phyloP scores from a whole-genome alignment of 2,113 vertebrate species.

The Microcebus griseorufus region DNA sequence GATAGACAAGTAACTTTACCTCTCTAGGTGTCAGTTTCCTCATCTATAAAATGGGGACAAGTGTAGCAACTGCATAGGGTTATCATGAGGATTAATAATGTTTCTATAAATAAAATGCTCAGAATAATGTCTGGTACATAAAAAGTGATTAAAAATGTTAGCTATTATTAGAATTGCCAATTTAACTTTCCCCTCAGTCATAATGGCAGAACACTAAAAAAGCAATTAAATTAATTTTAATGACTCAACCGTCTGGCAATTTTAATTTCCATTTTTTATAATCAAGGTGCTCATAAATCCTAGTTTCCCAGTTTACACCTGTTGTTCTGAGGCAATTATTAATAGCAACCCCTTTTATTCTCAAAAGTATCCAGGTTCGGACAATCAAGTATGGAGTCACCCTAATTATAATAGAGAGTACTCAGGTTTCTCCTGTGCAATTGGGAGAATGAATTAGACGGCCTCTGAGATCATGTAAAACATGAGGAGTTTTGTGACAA shows the following conservation, averaged over 20 bases:
- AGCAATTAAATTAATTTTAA: slow-evolving; percentile 50
- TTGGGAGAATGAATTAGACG: slow-evolving; percentile 47
- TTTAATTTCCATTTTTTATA: slow-evolving; percentile 41
- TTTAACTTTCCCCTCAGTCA: slow-evolving; percentile 26
- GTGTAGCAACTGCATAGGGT: not conserved
- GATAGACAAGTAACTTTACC: not conserved
- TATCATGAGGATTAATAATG: not conserved
- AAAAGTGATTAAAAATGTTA: slow-evolving; percentile 11
- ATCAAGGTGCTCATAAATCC: slow-evolving; percentile 40
- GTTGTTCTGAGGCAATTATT: slow-evolving; percentile 4
- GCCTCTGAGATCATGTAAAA: slow-evolving; percentile 26
- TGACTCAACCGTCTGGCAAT: slow-evolving; percentile 19
- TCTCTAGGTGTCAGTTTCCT: not conserved
- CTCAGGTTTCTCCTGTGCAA: not conserved
- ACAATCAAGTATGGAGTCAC: not conserved
- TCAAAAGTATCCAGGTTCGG: slow-evolving; percentile 27
- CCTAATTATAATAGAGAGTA: not conserved
- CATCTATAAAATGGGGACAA: not conserved
- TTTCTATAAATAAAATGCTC: slow-evolving; percentile 36
- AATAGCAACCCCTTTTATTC: slow-evolving; percentile 36
- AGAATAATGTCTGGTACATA: slow-evolving; percentile 2
- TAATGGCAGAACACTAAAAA: slow-evolving; percentile 23
- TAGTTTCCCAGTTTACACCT: slow-evolving; percentile 3
- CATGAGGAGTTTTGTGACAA: slow-evolving; percentile 1
- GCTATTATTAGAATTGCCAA: slow-evolving; percentile 4